Base-by-base conservation (phyloP, 2,888 invertebrate species). In the Lasioglossum lativentre region DNA sequence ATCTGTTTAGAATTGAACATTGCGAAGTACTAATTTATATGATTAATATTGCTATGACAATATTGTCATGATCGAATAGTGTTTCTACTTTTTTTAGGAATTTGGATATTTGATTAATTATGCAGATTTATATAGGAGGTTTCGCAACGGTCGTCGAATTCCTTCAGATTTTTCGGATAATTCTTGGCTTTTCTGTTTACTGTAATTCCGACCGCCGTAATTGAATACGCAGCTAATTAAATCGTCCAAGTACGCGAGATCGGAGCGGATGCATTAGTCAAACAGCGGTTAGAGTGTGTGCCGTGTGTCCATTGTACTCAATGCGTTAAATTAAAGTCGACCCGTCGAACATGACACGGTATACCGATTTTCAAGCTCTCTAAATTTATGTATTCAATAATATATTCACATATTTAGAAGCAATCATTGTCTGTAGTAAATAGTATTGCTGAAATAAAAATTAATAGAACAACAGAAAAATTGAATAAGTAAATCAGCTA, bases 171-270 rank as follows among this genome's bases (percentile, higher is more conserved):
- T 68, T 68, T 34, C 16, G 16, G 23, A 40, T n/a, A 19, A 5
- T 12, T 38, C 38, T 38, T 34, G 10, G n/a, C 6, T 34, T 76
- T 27, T 27, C 59, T 42, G 30, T 75, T 75, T 30, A 34, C 23
- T 10, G 2, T 63, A 45, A 72, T 34, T 40, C 47, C 45, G 47
- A n/a, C 27, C 70, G n/a, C 42, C 42, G n/a, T 81, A 59, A 76
- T 47, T 72, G 75, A 76, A 75, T 52, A 40, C 71, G 45, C 34
- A 19, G 71, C 30, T 76, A 81, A 81, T 81, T 81, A 81, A 81
- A 76, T 71, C 71, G 34, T 40, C 63, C 30, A 72, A 71, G 71
- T 76, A 72, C 45, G 45, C 59, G 71, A 72, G 59, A 76, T 76
- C 45, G 76, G 30, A 52, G 72, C 68, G n/a, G 59, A 38, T 19